Evolutionary conservation across 1,140 invertebrate species (phyloP).

Genomic region (Solenopsis fugax): DNA sequence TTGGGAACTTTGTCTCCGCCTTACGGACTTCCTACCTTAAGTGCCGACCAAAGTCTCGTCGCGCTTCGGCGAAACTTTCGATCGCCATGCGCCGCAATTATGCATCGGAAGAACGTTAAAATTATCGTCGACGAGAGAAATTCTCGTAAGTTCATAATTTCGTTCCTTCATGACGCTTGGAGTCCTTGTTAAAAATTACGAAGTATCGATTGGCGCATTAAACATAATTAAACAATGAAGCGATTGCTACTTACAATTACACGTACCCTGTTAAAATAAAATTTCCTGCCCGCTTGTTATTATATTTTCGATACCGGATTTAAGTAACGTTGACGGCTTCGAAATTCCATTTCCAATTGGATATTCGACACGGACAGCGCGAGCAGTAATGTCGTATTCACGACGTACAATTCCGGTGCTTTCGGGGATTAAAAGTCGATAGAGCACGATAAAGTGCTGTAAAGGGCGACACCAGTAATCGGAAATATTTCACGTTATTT

Average conservation of each 20-base stretch:
- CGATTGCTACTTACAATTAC: not conserved
- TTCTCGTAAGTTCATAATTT: not conserved
- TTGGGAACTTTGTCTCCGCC: not conserved
- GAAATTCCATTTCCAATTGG: not conserved
- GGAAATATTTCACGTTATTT: constrained; percentile 58
- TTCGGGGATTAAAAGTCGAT: constrained; percentile 42
- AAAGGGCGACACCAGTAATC: constrained; percentile 45
- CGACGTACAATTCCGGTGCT: not conserved
- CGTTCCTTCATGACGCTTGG: constrained; percentile 11
- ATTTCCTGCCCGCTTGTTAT: not conserved
- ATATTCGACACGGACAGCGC: not conserved
- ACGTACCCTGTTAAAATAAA: not conserved
- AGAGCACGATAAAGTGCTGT: not conserved
- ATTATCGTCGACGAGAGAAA: constrained; percentile 39
- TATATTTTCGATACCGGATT: too few relatives aligned
- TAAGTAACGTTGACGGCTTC: not conserved
- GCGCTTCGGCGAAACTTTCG: constrained; percentile 49
- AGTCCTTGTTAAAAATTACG: constrained; percentile 9
- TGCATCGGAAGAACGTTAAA: constrained; percentile 25
- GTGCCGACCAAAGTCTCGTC: constrained; percentile 23
- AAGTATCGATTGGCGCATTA: not conserved
- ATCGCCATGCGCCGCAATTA: constrained; percentile 49
- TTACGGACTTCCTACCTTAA: constrained; percentile 23
- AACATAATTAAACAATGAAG: constrained; percentile 10
- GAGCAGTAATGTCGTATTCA: constrained; percentile 14